Conservation (phyloP, 2,888 invertebrate genomes). For the Cylloceria caligata region DNA sequence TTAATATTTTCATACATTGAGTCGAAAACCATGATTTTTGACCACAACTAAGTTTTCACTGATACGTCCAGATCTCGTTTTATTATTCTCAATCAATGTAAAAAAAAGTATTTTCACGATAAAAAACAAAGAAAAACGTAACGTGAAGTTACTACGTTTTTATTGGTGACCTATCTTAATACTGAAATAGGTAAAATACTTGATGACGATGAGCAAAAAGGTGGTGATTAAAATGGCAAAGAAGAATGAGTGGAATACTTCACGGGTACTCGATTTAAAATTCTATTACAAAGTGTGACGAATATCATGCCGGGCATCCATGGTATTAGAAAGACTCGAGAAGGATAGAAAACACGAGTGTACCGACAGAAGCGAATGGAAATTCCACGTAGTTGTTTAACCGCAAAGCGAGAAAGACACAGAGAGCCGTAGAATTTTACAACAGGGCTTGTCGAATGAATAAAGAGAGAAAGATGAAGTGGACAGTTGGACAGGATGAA, state of each 20-base stretch:
- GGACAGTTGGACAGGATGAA: conserved; percentile 19
- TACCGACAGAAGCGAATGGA: conserved; percentile 43
- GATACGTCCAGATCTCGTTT: too few species aligned
- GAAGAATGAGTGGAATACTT: conserved; percentile 36
- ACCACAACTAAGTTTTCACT: too few species aligned
- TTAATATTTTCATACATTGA: too few species aligned
- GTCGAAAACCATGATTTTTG: too few species aligned
- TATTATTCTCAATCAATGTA: too few species aligned
- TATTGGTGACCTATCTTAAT: too few species aligned
- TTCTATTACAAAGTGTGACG: conserved; percentile 52
- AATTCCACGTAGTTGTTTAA: conserved; percentile 12
- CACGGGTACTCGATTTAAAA: conserved; percentile 35
- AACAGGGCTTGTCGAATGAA: conserved; percentile 23
- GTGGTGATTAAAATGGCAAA: conserved; percentile 3
- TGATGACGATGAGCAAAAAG: conserved; percentile 14
- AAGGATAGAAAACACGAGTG: conserved; percentile 23
- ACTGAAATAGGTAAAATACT: not conserved
- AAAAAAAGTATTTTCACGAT: too few species aligned
- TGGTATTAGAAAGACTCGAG: conserved; percentile 30
- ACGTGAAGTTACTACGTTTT: too few species aligned
- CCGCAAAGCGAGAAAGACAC: conserved; percentile 42
- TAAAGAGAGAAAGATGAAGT: not conserved
- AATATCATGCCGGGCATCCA: conserved; percentile 21
- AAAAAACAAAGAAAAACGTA: too few species aligned
- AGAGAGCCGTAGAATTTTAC: conserved; percentile 38